Conservation (phyloP, 2,797 vertebrate species). For the Bradypodion ventrale region DNA sequence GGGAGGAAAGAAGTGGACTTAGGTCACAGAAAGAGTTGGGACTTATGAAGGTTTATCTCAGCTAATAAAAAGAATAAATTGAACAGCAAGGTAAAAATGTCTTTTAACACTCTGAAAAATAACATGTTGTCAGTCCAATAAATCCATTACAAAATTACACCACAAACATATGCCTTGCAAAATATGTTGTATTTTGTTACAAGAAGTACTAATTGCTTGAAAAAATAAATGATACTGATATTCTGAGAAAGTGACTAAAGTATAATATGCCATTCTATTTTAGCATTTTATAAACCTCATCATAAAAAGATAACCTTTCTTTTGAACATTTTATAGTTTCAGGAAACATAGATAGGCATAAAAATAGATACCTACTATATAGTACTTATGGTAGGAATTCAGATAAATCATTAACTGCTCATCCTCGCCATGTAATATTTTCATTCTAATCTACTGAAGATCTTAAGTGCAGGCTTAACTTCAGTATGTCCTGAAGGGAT, state of each 20-base stretch:
- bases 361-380: neutral
- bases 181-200: neutral
- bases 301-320: neutral
- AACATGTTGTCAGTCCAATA: neutral
- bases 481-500: constrained; percentile 22
- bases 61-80: constrained; percentile 55
- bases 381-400: neutral
- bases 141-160: neutral
- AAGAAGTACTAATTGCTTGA: neutral
- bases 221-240: neutral
- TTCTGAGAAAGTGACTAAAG: neutral
- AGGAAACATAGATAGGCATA: neutral
- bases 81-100: constrained; percentile 45
- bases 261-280: neutral
- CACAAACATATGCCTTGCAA: neutral
- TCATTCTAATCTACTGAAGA: neutral
- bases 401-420: neutral
- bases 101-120: neutral
- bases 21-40: constrained; percentile 45
- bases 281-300: neutral
- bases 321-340: neutral
- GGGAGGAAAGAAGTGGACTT: neutral
- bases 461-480: constrained; percentile 24
- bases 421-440: constrained; percentile 2
- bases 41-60: constrained; percentile 57